Base-by-base conservation (phyloP, 1,140 invertebrate species). In the Zaprionus gabonicus region DNA sequence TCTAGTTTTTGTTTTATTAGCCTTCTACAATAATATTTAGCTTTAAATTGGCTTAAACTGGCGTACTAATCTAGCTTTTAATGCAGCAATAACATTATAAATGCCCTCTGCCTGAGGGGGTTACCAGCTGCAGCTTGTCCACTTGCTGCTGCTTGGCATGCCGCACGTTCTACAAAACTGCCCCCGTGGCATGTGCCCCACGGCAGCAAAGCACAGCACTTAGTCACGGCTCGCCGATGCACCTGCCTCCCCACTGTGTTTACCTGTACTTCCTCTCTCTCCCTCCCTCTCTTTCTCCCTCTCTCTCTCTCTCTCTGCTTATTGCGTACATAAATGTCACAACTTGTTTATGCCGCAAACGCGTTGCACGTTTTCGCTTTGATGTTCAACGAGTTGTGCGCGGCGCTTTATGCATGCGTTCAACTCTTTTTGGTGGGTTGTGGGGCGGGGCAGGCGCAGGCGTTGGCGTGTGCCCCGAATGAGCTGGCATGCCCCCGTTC, bases 331-430 rank as follows among this genome's bases (percentile, higher is more conserved):
- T 27, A 72, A 72, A 72, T 72, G 70, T 72, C 70, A 49, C 70
- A 65, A 59, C 70, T 66, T 65, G 70, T 72, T 72, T 72, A 65
- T 66, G 60, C 62, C 28, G 20, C 55, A 57, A 53, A 55, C 60
- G 53, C 36, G 51, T 62, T 62, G 57, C 57, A 46, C 53, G 44
- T 58, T 68, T 27, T 63, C 41, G 58, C 84, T 87, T 87, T 87
- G 84, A 87, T 84, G 85, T 84, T 78, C 70, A 87, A 73, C 84
- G 83, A 81, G 77, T 84, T 75, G 84, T 38, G 51, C 13, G 53
- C 23, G 78, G 23, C 71, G 70, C 25, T 62, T 68, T 59, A 49
- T 49, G 38, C 13, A 55, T 46, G 41, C 41, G 69, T 28, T 71
- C 44, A 68, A 64, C 74, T 81, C 71, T 66, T 66, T 66, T 46